A percentile compares a stretch with the other conserved stretches of the same genome.
Conservation (phyloP, 2,113 vertebrate genomes). For the Accipiter cooperii region DNA sequence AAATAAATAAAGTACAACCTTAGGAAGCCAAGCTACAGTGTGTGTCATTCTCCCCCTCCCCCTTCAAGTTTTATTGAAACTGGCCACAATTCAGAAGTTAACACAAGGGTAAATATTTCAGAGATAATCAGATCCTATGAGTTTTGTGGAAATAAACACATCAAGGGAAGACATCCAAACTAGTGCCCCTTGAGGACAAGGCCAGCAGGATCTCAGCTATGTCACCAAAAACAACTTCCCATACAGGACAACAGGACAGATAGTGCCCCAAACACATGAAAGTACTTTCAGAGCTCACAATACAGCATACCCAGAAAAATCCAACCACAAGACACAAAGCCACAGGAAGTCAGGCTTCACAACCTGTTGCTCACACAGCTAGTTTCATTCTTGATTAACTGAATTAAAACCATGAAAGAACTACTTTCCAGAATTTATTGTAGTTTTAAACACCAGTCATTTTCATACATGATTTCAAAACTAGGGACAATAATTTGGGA, state of each 20-base stretch:
- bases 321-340: constrained; percentile 20
- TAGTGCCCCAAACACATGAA: not conserved
- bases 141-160: not conserved
- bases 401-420: not conserved
- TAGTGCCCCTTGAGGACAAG: not conserved
- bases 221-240: not conserved
- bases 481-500: not conserved
- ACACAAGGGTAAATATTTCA: not conserved
- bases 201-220: not conserved
- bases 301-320: not conserved
- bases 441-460: not conserved
- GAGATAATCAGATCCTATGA: not conserved
- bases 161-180: not conserved
- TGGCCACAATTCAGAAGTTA: not conserved
- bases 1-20: not conserved
- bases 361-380: not conserved
- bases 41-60: too few relatives aligned
- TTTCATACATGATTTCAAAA: not conserved
- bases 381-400: constrained; percentile 2
- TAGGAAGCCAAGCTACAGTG: not conserved
- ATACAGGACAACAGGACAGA: not conserved
- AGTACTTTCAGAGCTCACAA: not conserved
- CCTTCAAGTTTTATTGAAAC: not conserved
- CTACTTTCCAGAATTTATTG: not conserved
- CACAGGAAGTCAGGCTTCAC: constrained; percentile 21